Conservation (phyloP, 2,888 invertebrate species). For the Noctua fimbriata region DNA sequence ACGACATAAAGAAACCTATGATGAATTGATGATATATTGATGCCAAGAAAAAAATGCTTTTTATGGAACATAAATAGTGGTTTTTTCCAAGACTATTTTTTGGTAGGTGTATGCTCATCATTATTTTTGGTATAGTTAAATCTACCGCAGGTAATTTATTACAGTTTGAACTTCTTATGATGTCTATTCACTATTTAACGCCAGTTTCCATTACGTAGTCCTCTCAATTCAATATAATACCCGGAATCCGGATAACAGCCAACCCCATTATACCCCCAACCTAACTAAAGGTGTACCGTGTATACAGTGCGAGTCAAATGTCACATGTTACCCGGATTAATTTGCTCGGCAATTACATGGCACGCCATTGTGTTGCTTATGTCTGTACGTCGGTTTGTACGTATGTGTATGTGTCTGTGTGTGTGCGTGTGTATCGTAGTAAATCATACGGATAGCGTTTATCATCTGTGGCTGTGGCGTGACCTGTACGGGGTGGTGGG, state of each 20-base stretch:
- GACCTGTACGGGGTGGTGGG: not conserved
- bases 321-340: constrained; percentile 84
- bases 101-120: not conserved
- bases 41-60: not conserved
- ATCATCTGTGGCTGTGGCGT: constrained; percentile 28
- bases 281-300: constrained; percentile 56
- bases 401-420: not conserved
- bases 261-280: constrained; percentile 23
- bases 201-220: not conserved
- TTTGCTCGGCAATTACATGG: constrained; percentile 83
- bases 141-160: not conserved
- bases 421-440: constrained; percentile 27
- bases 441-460: constrained; percentile 50
- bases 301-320: constrained; percentile 78
- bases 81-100: not conserved
- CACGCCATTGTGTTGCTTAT: constrained; percentile 67
- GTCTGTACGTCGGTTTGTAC: not conserved
- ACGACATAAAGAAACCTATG: not conserved
- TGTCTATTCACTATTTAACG: not conserved
- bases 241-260: not conserved
- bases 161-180: not conserved
- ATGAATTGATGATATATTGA: not conserved
- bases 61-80: not conserved
- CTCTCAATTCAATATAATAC: not conserved
- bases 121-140: not conserved